phyloP scores from a whole-genome alignment of 2,888 invertebrate genomes.

The Lochmaea crataegi region DNA sequence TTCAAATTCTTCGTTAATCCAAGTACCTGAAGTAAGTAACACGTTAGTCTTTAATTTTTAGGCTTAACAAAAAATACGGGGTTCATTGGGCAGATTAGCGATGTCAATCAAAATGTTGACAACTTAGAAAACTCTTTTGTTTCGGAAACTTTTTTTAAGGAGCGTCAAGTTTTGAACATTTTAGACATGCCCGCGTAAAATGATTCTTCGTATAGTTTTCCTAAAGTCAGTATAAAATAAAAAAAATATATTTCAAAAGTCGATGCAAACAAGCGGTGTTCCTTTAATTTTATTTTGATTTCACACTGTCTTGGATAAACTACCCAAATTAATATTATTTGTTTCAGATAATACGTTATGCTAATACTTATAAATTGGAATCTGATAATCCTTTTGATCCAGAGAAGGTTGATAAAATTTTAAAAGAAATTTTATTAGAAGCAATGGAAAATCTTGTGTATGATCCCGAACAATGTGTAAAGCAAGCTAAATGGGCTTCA shows the following conservation, averaged over 20 bases:
- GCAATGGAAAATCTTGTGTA: conserved; percentile 71
- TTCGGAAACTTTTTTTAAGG: too few species aligned
- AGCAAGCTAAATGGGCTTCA: conserved; percentile 70
- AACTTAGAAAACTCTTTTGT: too few species aligned
- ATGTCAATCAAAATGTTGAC: not conserved
- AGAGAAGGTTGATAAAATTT: conserved; percentile 71
- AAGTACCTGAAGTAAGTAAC: conserved; percentile 20
- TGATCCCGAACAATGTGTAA: conserved; percentile 70
- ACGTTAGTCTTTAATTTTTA: not conserved
- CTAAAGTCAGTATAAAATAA: too few species aligned
- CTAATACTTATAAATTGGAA: conserved; percentile 75
- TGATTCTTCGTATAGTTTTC: too few species aligned
- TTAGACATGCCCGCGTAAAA: too few species aligned
- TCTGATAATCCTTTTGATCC: conserved; percentile 73
- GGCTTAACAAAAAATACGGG: not conserved
- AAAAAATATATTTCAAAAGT: too few species aligned
- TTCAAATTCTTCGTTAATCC: conserved; percentile 9
- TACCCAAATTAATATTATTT: not conserved
- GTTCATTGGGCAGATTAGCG: not conserved
- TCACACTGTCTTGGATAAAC: too few species aligned
- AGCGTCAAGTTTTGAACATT: too few species aligned
- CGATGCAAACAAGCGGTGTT: too few species aligned
- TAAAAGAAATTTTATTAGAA: conserved; percentile 70
- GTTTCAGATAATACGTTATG: conserved; percentile 64
- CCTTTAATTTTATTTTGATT: not conserved